Evolutionary conservation across 2,113 vertebrate species (phyloP).

Genomic region (Willisornis vidua): DNA sequence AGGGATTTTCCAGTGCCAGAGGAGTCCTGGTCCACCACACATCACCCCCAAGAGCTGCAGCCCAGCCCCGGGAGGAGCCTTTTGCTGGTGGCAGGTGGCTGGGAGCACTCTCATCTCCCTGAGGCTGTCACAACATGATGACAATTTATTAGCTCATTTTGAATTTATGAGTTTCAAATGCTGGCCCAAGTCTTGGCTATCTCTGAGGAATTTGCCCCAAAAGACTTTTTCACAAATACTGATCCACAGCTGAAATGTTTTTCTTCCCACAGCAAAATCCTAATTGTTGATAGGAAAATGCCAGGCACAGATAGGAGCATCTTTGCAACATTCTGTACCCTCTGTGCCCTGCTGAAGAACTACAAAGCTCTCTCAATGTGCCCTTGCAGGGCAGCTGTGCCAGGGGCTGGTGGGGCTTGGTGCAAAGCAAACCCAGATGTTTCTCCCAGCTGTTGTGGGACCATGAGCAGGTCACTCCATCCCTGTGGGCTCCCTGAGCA

Average conservation of each 20-base stretch:
- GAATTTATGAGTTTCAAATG: not conserved
- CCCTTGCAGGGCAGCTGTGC: not conserved
- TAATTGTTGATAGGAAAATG: not conserved
- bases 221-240: not conserved
- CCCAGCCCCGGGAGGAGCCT: not conserved
- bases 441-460: not conserved
- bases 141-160: not conserved
- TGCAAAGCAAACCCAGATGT: not conserved
- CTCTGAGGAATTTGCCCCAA: conserved; percentile 1
- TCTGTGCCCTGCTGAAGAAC: not conserved
- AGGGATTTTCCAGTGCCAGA: not conserved
- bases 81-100: not conserved
- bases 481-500: not conserved
- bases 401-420: not conserved
- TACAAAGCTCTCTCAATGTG: not conserved
- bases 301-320: not conserved
- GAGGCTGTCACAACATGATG: not conserved
- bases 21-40: not conserved
- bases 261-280: not conserved
- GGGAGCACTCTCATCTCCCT: not conserved
- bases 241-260: not conserved
- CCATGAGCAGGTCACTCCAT: not conserved
- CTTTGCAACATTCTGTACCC: not conserved
- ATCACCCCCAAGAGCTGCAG: not conserved
- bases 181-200: not conserved